These are phyloP conservation scores for Cerastis leucographa DNA, from an alignment of 2,888 invertebrate genomes.

Conservation along the genomic window DNA sequence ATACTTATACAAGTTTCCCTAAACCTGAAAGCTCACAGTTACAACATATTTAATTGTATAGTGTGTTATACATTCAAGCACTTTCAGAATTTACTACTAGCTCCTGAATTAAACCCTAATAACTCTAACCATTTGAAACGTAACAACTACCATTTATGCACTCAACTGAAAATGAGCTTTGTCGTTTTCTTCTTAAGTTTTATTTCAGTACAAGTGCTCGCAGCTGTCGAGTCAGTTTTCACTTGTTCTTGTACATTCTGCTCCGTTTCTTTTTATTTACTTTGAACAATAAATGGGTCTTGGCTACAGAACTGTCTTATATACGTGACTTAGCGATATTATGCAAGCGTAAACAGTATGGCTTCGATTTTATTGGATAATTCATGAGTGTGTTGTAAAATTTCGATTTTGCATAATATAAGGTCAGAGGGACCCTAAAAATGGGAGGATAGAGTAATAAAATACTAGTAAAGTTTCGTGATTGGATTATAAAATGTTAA, in stretches of 20 bases:
- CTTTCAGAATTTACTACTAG: constrained; percentile 83
- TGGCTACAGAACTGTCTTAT: constrained; percentile 80
- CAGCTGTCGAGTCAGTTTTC: constrained; percentile 68
- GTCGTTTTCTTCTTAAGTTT: constrained; percentile 45
- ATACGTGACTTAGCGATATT: constrained; percentile 80
- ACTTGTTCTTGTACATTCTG: constrained; percentile 71
- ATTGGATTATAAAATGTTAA: constrained; percentile 66
- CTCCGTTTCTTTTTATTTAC: constrained; percentile 85
- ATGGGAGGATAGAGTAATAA: constrained; percentile 71
- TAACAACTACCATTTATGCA: constrained; percentile 53
- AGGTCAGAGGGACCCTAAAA: constrained; percentile 71
- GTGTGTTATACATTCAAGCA: constrained; percentile 78
- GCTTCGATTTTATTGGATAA: constrained; percentile 81
- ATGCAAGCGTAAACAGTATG: constrained; percentile 78
- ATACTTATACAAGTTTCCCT: constrained; percentile 55
- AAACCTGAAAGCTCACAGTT: constrained; percentile 71
- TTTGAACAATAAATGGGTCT: constrained; percentile 86
- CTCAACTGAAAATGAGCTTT: constrained; percentile 68
- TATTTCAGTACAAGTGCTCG: constrained; percentile 52
- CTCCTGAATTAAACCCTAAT: constrained; percentile 84
- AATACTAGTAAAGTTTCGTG: constrained; percentile 64
- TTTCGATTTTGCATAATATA: constrained; percentile 75
- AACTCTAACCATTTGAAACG: constrained; percentile 67
- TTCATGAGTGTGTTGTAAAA: constrained; percentile 78
- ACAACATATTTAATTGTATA: constrained; percentile 79